These are phyloP conservation scores for Leptarthrus brevirostris DNA, from an alignment of 2,888 invertebrate genomes.

Conservation along the genomic window DNA sequence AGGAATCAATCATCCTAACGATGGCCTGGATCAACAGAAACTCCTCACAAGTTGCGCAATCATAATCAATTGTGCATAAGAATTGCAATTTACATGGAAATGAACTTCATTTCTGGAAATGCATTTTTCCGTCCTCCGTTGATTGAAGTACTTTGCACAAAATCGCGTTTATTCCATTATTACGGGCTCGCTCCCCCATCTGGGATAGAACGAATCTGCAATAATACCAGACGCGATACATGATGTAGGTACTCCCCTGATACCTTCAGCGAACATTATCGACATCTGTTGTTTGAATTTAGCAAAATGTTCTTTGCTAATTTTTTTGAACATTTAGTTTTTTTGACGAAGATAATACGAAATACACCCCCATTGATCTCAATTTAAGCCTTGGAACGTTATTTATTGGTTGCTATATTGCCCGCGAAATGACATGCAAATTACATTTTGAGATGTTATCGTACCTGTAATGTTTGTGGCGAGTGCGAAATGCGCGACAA, in stretches of 20 bases:
- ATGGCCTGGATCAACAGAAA: neutral
- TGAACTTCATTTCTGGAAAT: conserved; percentile 26
- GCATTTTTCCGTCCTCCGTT: neutral
- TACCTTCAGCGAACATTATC: conserved; percentile 49
- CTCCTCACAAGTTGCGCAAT: conserved; percentile 2
- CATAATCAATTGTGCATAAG: neutral
- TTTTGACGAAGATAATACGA: conserved; percentile 3
- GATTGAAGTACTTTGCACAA: neutral
- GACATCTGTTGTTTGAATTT: conserved; percentile 54
- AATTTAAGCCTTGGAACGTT: conserved; percentile 43
- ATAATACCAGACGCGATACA: no score
- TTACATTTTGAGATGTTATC: conserved; percentile 49
- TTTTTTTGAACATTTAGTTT: neutral
- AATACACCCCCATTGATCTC: conserved; percentile 26
- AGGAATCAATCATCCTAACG: conserved; percentile 18
- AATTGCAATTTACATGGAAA: conserved; percentile 40
- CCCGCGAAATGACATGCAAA: conserved; percentile 53
- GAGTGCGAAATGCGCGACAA: neutral
- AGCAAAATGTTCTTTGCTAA: conserved; percentile 41
- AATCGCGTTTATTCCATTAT: conserved; percentile 30
- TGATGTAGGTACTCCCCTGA: conserved; percentile 3
- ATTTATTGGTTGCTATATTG: conserved; percentile 48
- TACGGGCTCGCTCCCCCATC: neutral
- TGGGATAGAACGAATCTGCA: no score
- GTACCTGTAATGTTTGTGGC: conserved; percentile 12